Percentiles rank a stretch among this genome's conserved stretches.
Conservation (phyloP, 2,113 vertebrate species). For the Pipa parva region DNA sequence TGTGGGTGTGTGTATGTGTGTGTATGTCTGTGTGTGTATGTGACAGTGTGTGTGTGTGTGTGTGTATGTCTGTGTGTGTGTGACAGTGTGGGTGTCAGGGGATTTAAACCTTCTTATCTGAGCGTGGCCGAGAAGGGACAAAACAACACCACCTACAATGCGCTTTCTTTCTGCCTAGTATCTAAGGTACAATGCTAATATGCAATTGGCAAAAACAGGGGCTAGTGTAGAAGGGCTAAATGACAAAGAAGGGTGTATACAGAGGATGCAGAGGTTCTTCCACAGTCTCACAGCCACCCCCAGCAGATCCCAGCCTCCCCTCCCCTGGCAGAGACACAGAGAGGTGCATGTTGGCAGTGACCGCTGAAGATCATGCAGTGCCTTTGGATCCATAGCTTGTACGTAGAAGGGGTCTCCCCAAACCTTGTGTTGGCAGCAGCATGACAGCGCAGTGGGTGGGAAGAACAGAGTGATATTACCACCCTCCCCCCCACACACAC, state of each 20-base stretch:
- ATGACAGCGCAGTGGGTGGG: slow-evolving; percentile 31
- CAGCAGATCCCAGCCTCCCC: not conserved
- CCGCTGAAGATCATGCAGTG: not conserved
- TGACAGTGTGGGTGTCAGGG: not conserved
- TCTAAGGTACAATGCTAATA: too few species aligned
- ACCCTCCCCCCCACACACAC: not conserved
- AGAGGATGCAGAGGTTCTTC: slow-evolving; percentile 3
- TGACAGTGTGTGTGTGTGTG: not conserved
- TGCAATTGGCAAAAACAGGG: too few species aligned
- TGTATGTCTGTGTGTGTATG: not conserved
- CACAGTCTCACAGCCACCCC: not conserved
- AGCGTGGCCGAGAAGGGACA: slow-evolving; percentile 27
- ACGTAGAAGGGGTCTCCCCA: slow-evolving; percentile 8
- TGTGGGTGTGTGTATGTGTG: not conserved
- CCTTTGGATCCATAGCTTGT: not conserved
- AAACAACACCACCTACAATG: not conserved
- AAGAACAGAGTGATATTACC: not conserved
- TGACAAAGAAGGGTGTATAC: slow-evolving; percentile 5
- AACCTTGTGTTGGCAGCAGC: not conserved
- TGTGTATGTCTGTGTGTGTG: not conserved
- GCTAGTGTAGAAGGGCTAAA: not conserved
- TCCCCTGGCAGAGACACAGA: slow-evolving; percentile 3
- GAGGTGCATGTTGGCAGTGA: not conserved
- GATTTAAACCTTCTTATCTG: slow-evolving; percentile 29
- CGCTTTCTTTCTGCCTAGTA: not conserved